Evolutionary conservation across 2,113 vertebrate genomes (phyloP).

Genomic region (Perognathus longimembris): DNA sequence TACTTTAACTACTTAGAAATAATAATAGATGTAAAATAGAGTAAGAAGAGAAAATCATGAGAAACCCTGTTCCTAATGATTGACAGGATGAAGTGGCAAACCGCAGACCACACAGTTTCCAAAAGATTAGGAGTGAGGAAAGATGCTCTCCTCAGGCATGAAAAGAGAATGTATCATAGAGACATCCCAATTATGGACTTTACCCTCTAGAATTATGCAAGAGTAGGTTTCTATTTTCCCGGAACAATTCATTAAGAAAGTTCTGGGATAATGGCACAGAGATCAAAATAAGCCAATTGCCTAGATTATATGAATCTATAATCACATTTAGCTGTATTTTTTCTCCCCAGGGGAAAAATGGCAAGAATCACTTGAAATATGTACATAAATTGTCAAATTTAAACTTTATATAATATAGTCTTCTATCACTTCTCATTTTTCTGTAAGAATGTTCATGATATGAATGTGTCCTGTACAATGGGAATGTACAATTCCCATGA

Average conservation of each 20-base stretch:
- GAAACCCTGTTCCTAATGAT: too few species aligned
- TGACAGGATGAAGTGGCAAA: neutral
- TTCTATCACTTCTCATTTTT: slow-evolving; percentile 18
- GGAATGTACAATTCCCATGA: slow-evolving; percentile 39
- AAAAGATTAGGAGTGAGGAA: neutral
- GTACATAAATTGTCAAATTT: neutral
- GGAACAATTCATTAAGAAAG: neutral
- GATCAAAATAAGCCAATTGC: neutral
- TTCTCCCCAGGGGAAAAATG: neutral
- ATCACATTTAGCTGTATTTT: neutral
- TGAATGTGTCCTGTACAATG: slow-evolving; percentile 2
- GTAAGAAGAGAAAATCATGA: neutral
- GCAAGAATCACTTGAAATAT: neutral
- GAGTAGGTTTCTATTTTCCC: neutral
- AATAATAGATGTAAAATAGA: neutral
- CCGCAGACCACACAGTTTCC: neutral
- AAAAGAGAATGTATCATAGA: neutral
- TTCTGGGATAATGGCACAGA: neutral
- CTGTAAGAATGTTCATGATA: slow-evolving; percentile 50
- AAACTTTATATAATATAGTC: neutral
- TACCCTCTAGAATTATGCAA: neutral
- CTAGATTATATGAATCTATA: neutral
- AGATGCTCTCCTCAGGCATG: neutral
- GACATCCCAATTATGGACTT: neutral
- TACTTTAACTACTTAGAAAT: too few species aligned